These are phyloP conservation scores for Frankliniella intonsa DNA, from an alignment of 2,888 invertebrate species.

Conservation along the genomic window DNA sequence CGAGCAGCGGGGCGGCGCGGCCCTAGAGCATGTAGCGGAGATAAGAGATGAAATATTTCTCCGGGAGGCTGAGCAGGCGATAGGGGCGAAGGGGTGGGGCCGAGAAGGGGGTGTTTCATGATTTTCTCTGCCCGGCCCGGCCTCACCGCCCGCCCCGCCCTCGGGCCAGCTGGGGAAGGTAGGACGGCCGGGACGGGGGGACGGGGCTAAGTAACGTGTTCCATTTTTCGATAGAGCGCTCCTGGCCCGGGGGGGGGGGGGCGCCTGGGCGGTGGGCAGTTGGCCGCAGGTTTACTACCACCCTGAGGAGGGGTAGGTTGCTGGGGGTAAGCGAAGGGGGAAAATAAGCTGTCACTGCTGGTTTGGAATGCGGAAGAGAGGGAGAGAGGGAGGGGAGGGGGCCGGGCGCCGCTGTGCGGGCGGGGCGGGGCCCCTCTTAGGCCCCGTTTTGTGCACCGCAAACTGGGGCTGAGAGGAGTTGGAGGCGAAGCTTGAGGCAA, in stretches of 20 bases:
- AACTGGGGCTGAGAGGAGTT: too few species aligned
- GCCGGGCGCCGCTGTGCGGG: too few species aligned
- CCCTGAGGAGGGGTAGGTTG: neutral
- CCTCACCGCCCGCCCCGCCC: too few species aligned
- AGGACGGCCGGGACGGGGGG: neutral
- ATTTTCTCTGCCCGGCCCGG: neutral
- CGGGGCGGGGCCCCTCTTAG: too few species aligned
- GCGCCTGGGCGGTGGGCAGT: neutral
- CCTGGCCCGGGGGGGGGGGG: too few species aligned
- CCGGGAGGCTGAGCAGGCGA: too few species aligned
- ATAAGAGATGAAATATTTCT: constrained; percentile 19
- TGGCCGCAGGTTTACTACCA: neutral
- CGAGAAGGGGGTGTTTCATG: neutral
- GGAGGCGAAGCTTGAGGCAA: neutral
- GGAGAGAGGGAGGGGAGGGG: too few species aligned
- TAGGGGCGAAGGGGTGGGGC: too few species aligned
- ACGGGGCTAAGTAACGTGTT: neutral
- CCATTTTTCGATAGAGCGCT: neutral
- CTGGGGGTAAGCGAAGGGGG: neutral
- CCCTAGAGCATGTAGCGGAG: neutral
- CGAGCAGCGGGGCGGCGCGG: neutral
- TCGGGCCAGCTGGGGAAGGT: too few species aligned
- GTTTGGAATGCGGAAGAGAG: too few species aligned
- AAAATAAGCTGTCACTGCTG: too few species aligned
- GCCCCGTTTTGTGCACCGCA: too few species aligned